phyloP scores from a whole-genome alignment of 2,797 vertebrate species.

The Platalea minor region DNA sequence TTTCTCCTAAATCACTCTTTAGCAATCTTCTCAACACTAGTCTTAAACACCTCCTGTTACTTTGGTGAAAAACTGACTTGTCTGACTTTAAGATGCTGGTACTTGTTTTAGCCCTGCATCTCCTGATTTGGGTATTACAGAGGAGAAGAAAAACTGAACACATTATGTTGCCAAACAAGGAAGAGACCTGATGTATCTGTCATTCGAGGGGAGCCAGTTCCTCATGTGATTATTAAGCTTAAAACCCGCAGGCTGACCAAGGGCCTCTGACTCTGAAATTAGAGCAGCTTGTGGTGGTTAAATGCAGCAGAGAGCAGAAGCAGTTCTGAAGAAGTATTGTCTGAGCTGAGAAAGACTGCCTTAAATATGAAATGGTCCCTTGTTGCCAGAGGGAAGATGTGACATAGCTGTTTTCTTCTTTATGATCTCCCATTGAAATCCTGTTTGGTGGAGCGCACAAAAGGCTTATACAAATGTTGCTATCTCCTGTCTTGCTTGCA shows the following conservation, averaged over 20 bases:
- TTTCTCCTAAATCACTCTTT: neutral
- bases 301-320: neutral
- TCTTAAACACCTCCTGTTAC: neutral
- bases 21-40: neutral
- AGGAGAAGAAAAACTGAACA: neutral
- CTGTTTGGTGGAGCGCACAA: neutral
- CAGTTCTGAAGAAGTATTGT: neutral
- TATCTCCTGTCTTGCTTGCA: neutral
- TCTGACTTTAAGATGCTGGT: neutral
- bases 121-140: neutral
- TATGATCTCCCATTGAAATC: neutral
- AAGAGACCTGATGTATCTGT: neutral
- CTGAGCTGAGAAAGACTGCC: neutral
- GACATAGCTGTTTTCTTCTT: neutral
- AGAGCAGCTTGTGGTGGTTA: neutral
- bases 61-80: neutral
- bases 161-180: neutral
- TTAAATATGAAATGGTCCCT: neutral
- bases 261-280: neutral
- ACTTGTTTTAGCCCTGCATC: neutral
- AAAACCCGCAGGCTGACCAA: neutral
- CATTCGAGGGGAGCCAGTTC: neutral
- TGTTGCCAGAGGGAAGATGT: neutral
- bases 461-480: neutral
- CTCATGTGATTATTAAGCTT: neutral